These are phyloP conservation scores for Drosophila obscura DNA, from an alignment of 1,140 invertebrate genomes.

Conservation along the genomic window DNA sequence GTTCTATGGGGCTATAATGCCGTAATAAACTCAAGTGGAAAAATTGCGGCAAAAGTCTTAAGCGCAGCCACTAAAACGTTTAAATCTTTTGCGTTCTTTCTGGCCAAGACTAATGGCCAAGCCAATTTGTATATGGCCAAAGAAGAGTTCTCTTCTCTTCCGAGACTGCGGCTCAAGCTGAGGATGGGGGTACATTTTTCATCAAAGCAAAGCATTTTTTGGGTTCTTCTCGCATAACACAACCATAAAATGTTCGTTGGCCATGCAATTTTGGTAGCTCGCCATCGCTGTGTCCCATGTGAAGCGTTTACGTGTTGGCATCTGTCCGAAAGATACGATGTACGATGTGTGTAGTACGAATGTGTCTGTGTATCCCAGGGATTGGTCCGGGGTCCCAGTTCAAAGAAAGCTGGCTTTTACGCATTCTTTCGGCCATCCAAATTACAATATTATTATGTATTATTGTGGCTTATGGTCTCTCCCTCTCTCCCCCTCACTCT, in stretches of 20 bases:
- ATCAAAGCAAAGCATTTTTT: conserved; percentile 63
- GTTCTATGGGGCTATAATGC: conserved; percentile 46
- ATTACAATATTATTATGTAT: conserved; percentile 80
- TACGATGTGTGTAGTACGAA: background rate
- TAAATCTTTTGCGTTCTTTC: conserved; percentile 51
- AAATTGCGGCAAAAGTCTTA: conserved; percentile 72
- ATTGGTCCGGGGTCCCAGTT: conserved; percentile 4
- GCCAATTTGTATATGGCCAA: conserved; percentile 75
- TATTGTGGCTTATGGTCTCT: conserved; percentile 50
- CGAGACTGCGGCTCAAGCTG: too few species aligned
- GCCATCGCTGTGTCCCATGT: conserved; percentile 38
- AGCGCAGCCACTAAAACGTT: conserved; percentile 80
- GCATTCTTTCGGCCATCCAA: conserved; percentile 60
- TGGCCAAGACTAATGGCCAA: conserved; percentile 73
- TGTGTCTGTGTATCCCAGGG: conserved; percentile 5
- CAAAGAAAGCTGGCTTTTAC: conserved; percentile 53
- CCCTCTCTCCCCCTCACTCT: background rate
- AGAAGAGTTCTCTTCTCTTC: conserved; percentile 5
- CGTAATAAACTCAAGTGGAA: conserved; percentile 66
- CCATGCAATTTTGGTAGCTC: conserved; percentile 59
- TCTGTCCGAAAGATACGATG: conserved; percentile 28
- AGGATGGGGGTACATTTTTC: conserved; percentile 54
- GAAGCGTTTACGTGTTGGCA: conserved; percentile 79
- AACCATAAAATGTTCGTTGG: conserved; percentile 59
- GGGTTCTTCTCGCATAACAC: conserved; percentile 59